Percentiles rank a stretch among this genome's conserved stretches.
Evolutionary conservation across 1,140 invertebrate genomes (phyloP).

Genomic region (Popillia japonica): DNA sequence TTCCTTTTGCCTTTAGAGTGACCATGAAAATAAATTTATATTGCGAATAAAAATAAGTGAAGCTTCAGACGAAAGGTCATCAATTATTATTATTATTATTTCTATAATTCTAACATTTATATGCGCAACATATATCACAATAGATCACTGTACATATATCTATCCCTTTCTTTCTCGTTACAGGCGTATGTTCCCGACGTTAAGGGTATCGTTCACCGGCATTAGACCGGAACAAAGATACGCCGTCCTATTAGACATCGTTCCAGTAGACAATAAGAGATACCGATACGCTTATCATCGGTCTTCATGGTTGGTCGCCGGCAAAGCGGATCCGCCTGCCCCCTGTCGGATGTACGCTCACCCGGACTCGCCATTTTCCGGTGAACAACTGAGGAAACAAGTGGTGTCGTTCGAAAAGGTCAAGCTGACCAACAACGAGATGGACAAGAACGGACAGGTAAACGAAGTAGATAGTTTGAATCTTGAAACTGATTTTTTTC

Average conservation of each 20-base stretch:
- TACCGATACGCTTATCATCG: constrained; percentile 99
- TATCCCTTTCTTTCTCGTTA: constrained; percentile 59
- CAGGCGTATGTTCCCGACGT: constrained; percentile 98
- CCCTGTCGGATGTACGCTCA: constrained; percentile 94
- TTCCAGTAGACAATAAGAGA: constrained; percentile 95
- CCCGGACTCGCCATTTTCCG: constrained; percentile 97
- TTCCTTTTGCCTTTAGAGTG: too few relatives aligned
- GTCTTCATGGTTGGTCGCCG: constrained; percentile 98
- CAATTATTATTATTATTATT: neutral
- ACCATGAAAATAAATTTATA: too few relatives aligned
- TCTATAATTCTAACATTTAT: too few relatives aligned
- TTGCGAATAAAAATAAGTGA: neutral
- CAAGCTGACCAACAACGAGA: constrained; percentile 99
- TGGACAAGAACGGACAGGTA: constrained; percentile 99
- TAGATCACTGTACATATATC: neutral
- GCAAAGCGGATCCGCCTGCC: constrained; percentile 97
- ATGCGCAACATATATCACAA: neutral
- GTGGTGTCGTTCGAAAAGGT: constrained; percentile 99
- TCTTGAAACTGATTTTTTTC: constrained; percentile 45
- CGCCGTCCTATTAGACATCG: constrained; percentile 95
- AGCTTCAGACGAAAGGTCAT: neutral
- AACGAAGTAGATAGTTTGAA: too few relatives aligned
- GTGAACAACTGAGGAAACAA: constrained; percentile 94
- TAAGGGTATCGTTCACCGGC: constrained; percentile 90
- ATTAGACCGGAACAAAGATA: constrained; percentile 72